Conservation (phyloP, 35 echinoderm and acorn worm genomes). For the Patiria miniata region DNA sequence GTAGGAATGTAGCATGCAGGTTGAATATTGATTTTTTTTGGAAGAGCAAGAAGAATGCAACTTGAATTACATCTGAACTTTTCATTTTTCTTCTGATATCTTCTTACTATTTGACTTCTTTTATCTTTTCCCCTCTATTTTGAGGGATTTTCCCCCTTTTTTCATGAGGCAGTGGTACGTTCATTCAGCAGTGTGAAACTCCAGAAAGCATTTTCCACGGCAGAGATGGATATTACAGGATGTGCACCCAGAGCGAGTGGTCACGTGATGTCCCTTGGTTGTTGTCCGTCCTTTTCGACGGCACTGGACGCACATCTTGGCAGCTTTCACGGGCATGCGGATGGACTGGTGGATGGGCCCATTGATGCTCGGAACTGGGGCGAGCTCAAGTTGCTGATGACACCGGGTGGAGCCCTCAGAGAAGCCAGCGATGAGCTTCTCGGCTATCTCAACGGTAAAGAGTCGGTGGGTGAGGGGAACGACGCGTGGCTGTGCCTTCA, state of each 20-base stretch:
- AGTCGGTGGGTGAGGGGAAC: not conserved
- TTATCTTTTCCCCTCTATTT: too few species aligned
- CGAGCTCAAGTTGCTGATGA: not conserved
- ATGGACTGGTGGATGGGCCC: not conserved
- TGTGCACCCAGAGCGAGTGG: not conserved
- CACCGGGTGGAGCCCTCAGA: not conserved
- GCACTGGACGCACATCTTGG: constrained; percentile 2
- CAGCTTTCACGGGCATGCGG: not conserved
- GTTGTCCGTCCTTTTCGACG: not conserved
- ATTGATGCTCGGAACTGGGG: not conserved
- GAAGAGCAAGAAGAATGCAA: too few species aligned
- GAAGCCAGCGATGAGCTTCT: not conserved
- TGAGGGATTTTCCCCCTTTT: too few species aligned
- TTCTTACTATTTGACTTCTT: too few species aligned
- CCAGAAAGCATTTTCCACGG: not conserved
- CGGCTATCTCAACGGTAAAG: not conserved
- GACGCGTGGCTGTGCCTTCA: too few species aligned
- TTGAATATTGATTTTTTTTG: too few species aligned
- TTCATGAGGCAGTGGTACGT: too few species aligned
- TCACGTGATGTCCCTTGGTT: not conserved
- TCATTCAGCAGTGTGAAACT: not conserved
- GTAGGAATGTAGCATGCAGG: too few species aligned
- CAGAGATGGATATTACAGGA: not conserved
- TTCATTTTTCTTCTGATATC: too few species aligned
- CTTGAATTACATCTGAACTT: too few species aligned